Base-by-base conservation (phyloP, 2,113 vertebrate genomes). In the Emydura subglobosa region DNA sequence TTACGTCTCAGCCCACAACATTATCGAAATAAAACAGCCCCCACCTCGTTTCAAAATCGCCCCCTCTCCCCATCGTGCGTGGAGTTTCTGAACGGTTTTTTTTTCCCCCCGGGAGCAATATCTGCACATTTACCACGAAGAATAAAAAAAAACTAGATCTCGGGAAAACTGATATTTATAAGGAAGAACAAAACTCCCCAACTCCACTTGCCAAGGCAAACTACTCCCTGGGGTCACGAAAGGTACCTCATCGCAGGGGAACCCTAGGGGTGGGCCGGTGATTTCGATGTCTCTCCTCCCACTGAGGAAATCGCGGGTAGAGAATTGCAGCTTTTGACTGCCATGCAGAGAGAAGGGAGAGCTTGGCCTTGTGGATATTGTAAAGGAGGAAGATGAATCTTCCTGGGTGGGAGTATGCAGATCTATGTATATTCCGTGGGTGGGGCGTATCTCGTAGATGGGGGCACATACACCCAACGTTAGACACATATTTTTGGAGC, bases 21-120 rank as follows among this genome's bases (percentile, higher is more conserved):
- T 51, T 22, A 19, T 34, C 27, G 1, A 79, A 25, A 0, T 1
- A 10, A 65, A 47, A 9, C 39, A 4, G 47, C n/a, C 31, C 47
- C 7, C n/a, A 5, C 14, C 25, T 27, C 5, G 39, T 42, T 47
- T 31, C 42, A 11, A 24, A 22, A 4, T 42, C 12, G 7, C 59
- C 14, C 31, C 31, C 50, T 47, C 47, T 7, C 47, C 47, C 47
- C 47, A 47, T 47, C 47, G 47, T 47, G 47, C 47, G 47, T 11
- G 24, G n/a, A 19, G 65, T 25, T 29, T 42, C 83, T 27, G 61
- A 53, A 44, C n/a, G 2, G 31, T 86, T 86, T 39, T 50, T 50
- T 5, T 39, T 39, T 39, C 3, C 39, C 39, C 24, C 1, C 5
- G 68, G 68, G 50, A 39, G 12, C 25, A 68, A 68, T 68, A 34